A percentile compares a stretch with the other conserved stretches of the same genome.
These are phyloP conservation scores for Lepidochitona cinerea DNA, from an alignment of 2,888 invertebrate species.

Conservation along the genomic window DNA sequence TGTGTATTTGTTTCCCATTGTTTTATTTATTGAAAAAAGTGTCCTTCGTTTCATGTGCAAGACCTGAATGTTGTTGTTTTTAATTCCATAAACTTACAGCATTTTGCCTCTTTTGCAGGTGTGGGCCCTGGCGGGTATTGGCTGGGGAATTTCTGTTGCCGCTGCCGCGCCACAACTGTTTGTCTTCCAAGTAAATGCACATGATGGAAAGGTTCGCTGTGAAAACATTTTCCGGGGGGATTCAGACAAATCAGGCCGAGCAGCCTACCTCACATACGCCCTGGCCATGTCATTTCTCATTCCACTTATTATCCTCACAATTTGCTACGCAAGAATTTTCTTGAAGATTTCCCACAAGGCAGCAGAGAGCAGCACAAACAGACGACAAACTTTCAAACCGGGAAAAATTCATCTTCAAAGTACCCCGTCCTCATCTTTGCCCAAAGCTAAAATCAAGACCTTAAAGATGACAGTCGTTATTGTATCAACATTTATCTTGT, in stretches of 20 bases:
- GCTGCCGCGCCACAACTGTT: constrained; percentile 58
- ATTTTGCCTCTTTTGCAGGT: constrained; percentile 45
- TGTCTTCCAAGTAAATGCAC: constrained; percentile 50
- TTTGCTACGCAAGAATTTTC: constrained; percentile 67
- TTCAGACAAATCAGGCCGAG: constrained; percentile 51
- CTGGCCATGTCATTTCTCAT: constrained; percentile 61
- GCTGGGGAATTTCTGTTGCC: constrained; percentile 56
- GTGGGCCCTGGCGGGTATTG: constrained; percentile 53
- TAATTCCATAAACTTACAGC: no score
- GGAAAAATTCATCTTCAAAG: constrained; percentile 64
- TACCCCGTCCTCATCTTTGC: constrained; percentile 63
- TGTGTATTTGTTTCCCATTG: no score
- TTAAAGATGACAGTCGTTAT: constrained; percentile 70
- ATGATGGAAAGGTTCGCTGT: constrained; percentile 50
- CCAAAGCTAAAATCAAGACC: constrained; percentile 69
- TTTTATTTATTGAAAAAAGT: no score
- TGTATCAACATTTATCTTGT: constrained; percentile 66
- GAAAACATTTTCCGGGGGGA: constrained; percentile 63
- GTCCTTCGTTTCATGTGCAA: no score
- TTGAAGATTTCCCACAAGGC: constrained; percentile 65
- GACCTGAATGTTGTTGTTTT: no score
- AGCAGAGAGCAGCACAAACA: constrained; percentile 44
- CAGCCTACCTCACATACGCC: constrained; percentile 57
- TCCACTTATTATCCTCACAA: constrained; percentile 60
- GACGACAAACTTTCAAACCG: constrained; percentile 49